Conservation (phyloP, 2,888 invertebrate genomes). For the Agrotis exclamationis region DNA sequence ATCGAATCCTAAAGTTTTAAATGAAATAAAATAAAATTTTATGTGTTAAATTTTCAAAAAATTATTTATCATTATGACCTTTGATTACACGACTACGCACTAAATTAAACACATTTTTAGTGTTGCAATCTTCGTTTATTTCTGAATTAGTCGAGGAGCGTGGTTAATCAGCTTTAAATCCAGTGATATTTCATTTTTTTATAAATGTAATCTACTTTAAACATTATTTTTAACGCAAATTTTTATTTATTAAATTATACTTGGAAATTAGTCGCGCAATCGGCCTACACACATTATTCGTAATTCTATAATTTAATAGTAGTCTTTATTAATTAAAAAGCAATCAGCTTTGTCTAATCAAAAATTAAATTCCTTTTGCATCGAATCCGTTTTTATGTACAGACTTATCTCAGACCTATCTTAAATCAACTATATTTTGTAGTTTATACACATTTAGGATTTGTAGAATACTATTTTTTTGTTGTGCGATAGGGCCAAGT, state of each 20-base stretch:
- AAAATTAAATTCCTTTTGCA: constrained; percentile 87
- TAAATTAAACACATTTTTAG: neutral
- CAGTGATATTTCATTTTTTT: neutral
- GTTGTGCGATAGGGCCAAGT: neutral
- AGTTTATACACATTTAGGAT: constrained; percentile 23
- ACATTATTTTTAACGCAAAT: neutral
- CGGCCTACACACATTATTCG: constrained; percentile 4
- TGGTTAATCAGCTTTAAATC: neutral
- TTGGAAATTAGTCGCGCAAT: neutral
- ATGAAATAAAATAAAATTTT: neutral
- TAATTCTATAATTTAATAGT: constrained; percentile 30
- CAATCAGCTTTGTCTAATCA: constrained; percentile 64
- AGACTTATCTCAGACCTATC: too few relatives aligned
- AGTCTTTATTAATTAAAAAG: constrained; percentile 49
- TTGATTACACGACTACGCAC: neutral
- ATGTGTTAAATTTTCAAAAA: neutral
- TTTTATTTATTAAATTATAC: neutral
- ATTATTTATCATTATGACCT: neutral
- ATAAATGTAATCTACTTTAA: neutral
- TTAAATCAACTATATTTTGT: neutral
- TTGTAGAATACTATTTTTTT: neutral
- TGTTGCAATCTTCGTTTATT: neutral
- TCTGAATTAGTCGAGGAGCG: neutral
- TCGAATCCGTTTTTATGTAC: constrained; percentile 78
- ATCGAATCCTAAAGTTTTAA: neutral